Percentiles rank a stretch among this genome's conserved stretches.
Evolutionary conservation across 2,797 vertebrate genomes (phyloP).

Genomic region (Centropyge bicolor): DNA sequence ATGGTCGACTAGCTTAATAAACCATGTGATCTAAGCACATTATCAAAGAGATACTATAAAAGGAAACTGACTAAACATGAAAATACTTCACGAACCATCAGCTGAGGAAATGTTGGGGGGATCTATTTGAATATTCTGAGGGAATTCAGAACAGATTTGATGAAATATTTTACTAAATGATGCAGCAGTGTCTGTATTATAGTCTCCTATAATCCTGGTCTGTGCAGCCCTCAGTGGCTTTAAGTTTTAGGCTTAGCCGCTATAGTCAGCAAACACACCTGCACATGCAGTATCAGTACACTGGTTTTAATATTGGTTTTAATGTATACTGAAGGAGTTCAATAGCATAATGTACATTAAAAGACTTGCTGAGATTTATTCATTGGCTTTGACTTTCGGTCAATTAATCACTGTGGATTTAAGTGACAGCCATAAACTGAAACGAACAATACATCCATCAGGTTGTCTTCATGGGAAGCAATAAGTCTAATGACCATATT

Average conservation of each 20-base stretch:
- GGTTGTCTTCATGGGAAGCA: conserved; percentile 34
- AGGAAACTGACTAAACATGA: not conserved
- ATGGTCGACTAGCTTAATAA: not conserved
- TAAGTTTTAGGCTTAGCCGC: too few species aligned
- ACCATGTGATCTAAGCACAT: not conserved
- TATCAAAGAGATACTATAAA: not conserved
- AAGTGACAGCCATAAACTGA: conserved; percentile 33
- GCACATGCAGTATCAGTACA: not conserved
- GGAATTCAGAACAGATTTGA: not conserved
- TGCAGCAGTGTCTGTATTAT: not conserved
- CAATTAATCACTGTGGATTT: conserved; percentile 50
- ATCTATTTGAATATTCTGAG: not conserved
- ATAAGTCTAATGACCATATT: conserved; percentile 51
- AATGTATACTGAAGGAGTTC: not conserved
- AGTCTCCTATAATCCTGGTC: not conserved
- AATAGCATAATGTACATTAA: conserved; percentile 5
- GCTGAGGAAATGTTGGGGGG: not conserved
- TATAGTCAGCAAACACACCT: not conserved
- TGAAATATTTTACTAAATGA: not conserved
- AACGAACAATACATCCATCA: conserved; percentile 34
- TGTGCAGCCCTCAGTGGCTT: too few species aligned
- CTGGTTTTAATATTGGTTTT: not conserved
- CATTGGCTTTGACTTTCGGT: conserved; percentile 6
- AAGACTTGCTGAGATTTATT: conserved; percentile 24
- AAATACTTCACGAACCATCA: not conserved